phyloP scores from a whole-genome alignment of 2,113 vertebrate species.

The Lycaon pictus region DNA sequence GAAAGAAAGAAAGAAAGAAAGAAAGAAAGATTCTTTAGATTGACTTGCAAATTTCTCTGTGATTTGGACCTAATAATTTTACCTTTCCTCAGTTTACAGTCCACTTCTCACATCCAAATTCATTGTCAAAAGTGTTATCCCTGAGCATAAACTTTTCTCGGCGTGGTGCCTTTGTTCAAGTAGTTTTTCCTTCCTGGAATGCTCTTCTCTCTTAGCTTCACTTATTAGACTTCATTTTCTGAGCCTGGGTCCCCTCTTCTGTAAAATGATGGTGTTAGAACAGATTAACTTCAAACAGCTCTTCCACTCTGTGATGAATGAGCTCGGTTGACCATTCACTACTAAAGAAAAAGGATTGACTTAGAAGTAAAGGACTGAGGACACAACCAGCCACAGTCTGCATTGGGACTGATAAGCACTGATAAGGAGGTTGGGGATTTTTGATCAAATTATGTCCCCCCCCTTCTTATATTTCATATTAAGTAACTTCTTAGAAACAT shows the following conservation, averaged over 20 bases:
- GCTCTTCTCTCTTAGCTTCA: neutral
- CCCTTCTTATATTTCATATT: neutral
- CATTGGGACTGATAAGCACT: neutral
- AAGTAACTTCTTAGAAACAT: conserved; percentile 41
- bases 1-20: neutral
- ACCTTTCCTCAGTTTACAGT: neutral
- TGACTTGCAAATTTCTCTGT: neutral
- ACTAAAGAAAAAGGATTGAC: neutral
- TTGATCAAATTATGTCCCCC: neutral
- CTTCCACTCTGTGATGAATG: neutral
- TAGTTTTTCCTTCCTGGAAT: neutral
- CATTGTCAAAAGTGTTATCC: neutral
- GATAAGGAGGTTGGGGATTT: neutral
- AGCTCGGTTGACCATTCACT: neutral
- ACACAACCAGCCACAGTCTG: neutral
- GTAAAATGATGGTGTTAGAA: neutral
- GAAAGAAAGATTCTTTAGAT: neutral
- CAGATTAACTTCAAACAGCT: neutral
- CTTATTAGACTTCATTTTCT: neutral
- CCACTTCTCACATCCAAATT: neutral
- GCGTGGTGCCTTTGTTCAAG: neutral
- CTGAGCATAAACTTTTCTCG: neutral
- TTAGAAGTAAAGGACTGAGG: conserved; percentile 14
- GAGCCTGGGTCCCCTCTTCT: neutral
- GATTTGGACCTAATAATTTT: neutral